Conservation (phyloP, 2,888 invertebrate species). For the Diarsia mendica region DNA sequence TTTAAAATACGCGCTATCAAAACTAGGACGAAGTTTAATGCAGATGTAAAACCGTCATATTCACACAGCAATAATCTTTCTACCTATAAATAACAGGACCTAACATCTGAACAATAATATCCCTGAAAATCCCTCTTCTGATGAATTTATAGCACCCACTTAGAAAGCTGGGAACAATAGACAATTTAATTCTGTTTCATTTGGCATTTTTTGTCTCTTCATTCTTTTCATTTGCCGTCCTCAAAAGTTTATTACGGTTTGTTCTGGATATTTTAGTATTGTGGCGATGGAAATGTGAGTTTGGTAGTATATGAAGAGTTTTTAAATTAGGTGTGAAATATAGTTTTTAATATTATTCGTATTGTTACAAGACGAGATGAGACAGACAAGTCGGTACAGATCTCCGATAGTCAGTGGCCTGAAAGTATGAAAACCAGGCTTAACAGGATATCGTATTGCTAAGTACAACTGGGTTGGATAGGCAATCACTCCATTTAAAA, state of each 20-base stretch:
- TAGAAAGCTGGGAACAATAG: slow-evolving; percentile 36
- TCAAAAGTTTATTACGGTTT: slow-evolving; percentile 36
- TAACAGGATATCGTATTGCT: not conserved
- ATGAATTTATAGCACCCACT: slow-evolving; percentile 49
- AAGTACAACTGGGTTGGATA: not conserved
- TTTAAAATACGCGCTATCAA: not conserved
- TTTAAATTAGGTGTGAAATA: slow-evolving; percentile 1
- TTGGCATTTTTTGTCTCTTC: slow-evolving; percentile 26
- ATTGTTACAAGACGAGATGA: no score
- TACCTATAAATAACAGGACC: not conserved
- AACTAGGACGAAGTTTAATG: not conserved
- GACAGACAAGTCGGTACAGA: no score
- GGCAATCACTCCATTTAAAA: no score
- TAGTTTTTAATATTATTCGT: not conserved
- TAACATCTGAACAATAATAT: not conserved
- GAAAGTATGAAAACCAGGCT: not conserved
- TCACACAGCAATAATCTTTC: not conserved
- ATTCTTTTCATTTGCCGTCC: slow-evolving; percentile 36
- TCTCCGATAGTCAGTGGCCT: not conserved
- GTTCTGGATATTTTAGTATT: slow-evolving; percentile 19
- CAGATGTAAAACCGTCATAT: not conserved
- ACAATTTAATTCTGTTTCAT: slow-evolving; percentile 35
- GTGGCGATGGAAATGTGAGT: not conserved
- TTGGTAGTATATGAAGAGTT: not conserved
- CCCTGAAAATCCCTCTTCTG: not conserved